Base-by-base conservation (phyloP, 2,888 invertebrate species). In the Hedychridium roseum region DNA sequence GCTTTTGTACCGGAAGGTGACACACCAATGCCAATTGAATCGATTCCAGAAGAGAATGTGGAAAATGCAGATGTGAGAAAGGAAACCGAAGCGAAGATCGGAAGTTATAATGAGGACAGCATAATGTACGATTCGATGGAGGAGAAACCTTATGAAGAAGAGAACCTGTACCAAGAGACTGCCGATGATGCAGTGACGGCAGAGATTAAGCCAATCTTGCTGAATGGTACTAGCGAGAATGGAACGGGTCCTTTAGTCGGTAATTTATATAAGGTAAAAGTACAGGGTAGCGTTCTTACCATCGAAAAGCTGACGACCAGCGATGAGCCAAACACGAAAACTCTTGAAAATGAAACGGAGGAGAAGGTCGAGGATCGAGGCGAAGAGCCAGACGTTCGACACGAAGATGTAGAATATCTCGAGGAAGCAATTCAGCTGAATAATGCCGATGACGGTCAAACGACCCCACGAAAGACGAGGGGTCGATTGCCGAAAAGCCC, bases 1-100 rank as follows among this genome's bases (percentile, higher is more conserved):
- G 78, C 77, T 2, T 79, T 78, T 46, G 66, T 79, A 23, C 77
- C 79, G 20, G 74, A 75, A 50, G 69, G 70, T 34, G 74, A 72
- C 12, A 43, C 45, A 12, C 73, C 74, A 2, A 44, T 78, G 2
- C 58, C 64, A 9, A 60, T 66, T 1, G 67, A 66, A 0, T 47
- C 59, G 9, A 60, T 71, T 27, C 67, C 70, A 1, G 68, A 39
- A 4, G 50, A 60, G 3, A 60, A 57, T 2, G 57, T 57, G 6
- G 20, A 51, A 1, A 55, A 54, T 2, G 51, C 64, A 3, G 50
- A 59, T 1, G 57, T 59, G 6, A 26, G 44, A 1, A 51, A 48
- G 2, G 50, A 57, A 7, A 37, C 56, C 0, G 43, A 53, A 1
- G 20, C 56, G 2, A 64, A 70, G 44, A 15, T 55, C 31, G 54